phyloP scores from a whole-genome alignment of 2,797 vertebrate genomes.

The Peromyscus aztecus region DNA sequence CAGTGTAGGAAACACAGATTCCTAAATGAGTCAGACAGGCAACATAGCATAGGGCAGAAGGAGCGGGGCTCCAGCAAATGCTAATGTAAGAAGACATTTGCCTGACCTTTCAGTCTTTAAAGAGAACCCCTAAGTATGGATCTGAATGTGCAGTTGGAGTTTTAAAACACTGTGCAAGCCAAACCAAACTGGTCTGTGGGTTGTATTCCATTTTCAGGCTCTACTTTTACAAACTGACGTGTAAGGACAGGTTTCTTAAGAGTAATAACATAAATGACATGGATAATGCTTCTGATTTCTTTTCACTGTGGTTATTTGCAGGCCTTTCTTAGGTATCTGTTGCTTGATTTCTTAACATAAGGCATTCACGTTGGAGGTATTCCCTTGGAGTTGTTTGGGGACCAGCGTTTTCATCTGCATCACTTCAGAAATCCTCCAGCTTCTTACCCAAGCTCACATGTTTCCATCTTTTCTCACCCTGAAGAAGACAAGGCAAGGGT shows the following conservation, averaged over 20 bases:
- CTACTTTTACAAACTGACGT: constrained; percentile 32
- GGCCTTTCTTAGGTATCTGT: not conserved
- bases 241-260: not conserved
- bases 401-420: constrained; percentile 12
- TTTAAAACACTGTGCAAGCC: constrained; percentile 49
- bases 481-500: constrained; percentile 6
- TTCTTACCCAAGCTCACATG: constrained; percentile 26
- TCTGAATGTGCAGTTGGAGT: constrained; percentile 47
- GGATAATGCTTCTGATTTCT: not conserved
- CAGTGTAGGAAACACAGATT: not conserved
- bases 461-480: not conserved
- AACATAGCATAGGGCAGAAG: not conserved
- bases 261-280: not conserved
- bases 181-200: constrained; percentile 58
- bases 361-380: not conserved
- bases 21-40: not conserved
- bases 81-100: not conserved
- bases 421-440: not conserved
- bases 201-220: not conserved
- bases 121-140: constrained; percentile 40
- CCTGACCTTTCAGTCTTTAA: not conserved
- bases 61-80: not conserved
- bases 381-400: not conserved
- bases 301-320: constrained; percentile 8
- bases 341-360: not conserved